Evolutionary conservation across 2,113 vertebrate species (phyloP).

Genomic region (Turnix velox): DNA sequence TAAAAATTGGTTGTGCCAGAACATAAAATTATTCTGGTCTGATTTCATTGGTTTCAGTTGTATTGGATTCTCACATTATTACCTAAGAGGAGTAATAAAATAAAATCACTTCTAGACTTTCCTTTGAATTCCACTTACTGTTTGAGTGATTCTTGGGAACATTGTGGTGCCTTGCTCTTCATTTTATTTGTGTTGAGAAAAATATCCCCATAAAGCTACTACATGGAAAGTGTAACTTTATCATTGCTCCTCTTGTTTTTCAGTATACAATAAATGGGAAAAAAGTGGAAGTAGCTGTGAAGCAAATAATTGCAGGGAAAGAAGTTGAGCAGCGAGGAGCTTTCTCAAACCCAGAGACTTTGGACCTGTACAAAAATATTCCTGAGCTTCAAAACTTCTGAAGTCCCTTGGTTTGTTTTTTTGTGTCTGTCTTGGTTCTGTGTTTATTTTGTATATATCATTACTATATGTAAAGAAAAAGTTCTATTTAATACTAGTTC

Average conservation of each 20-base stretch:
- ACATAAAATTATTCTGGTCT: neutral
- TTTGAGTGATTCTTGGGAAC: neutral
- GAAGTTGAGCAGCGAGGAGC: constrained; percentile 84
- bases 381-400: constrained; percentile 91
- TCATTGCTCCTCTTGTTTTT: neutral
- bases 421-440: neutral
- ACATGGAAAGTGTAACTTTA: neutral
- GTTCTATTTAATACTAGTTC: constrained; percentile 26
- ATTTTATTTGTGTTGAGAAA: no score
- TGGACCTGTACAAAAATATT: constrained; percentile 91
- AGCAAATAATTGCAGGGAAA: constrained; percentile 88
- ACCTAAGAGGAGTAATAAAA: neutral
- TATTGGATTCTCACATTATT: neutral
- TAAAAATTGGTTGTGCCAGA: neutral
- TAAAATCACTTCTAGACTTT: neutral
- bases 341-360: constrained; percentile 90
- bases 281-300: constrained; percentile 96
- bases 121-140: neutral
- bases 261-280: constrained; percentile 96
- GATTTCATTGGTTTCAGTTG: neutral
- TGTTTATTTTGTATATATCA: constrained; percentile 19
- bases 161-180: neutral
- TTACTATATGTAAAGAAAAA: constrained; percentile 30
- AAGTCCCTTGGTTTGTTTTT: neutral
- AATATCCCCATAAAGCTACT: neutral